phyloP scores from a whole-genome alignment of 2,888 invertebrate genomes.

The Phyllotreta striolata region DNA sequence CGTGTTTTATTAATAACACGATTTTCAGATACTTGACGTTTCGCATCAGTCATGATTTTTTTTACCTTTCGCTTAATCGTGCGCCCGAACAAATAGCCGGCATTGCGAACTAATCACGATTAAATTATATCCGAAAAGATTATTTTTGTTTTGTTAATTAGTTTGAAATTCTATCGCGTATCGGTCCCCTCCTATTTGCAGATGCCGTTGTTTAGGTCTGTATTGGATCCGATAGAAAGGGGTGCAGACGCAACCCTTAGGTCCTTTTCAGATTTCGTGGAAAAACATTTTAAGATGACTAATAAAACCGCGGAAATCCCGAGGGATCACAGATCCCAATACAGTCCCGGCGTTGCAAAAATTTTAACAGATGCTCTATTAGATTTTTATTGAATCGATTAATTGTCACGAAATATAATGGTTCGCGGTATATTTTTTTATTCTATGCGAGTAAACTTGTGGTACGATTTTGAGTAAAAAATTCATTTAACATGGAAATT shows the following conservation, averaged over 20 bases:
- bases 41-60: constrained; percentile 17
- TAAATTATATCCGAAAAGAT: background rate
- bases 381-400: too few relatives aligned
- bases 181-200: constrained; percentile 10
- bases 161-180: background rate
- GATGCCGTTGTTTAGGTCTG: constrained; percentile 7
- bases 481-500: too few relatives aligned
- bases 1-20: constrained; percentile 22
- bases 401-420: too few relatives aligned
- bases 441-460: too few relatives aligned
- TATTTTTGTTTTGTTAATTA: too few relatives aligned
- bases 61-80: constrained; percentile 7
- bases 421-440: too few relatives aligned
- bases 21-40: constrained; percentile 16
- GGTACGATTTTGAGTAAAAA: too few relatives aligned
- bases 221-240: background rate
- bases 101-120: constrained; percentile 2
- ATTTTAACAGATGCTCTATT: too few relatives aligned
- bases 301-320: constrained; percentile 28
- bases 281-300: constrained; percentile 25
- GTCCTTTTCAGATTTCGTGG: constrained; percentile 20
- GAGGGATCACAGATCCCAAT: constrained; percentile 13
- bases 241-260: constrained; percentile 8
- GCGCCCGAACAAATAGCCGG: background rate
- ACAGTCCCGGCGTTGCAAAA: background rate